Conservation (phyloP, 2,888 invertebrate species). For the Oeneis ivallda region DNA sequence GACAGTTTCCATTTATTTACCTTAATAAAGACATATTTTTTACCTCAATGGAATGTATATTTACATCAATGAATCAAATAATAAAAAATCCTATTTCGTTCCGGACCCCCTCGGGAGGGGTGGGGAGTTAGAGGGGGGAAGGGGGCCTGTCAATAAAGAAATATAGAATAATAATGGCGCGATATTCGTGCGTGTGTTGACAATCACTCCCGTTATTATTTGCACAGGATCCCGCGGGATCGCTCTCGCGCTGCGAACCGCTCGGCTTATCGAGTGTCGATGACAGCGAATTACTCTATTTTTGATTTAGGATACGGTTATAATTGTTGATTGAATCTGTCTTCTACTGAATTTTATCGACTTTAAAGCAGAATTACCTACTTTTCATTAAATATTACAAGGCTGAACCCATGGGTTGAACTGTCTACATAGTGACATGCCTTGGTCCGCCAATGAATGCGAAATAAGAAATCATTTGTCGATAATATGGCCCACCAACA, state of each 20-base stretch:
- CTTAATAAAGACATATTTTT: slow-evolving; percentile 18
- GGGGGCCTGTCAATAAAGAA: slow-evolving; percentile 45
- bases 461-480: too few species aligned
- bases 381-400: too few species aligned
- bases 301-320: too few species aligned
- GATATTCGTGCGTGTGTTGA: slow-evolving; percentile 71
- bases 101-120: slow-evolving; percentile 31
- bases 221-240: slow-evolving; percentile 62
- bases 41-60: slow-evolving; percentile 25
- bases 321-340: too few species aligned
- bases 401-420: too few species aligned
- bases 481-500: too few species aligned
- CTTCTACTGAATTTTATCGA: too few species aligned
- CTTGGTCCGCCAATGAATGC: too few species aligned
- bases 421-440: too few species aligned
- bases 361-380: too few species aligned
- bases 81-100: slow-evolving; percentile 31
- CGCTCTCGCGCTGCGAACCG: slow-evolving; percentile 24
- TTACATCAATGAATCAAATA: slow-evolving; percentile 36
- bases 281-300: slow-evolving; percentile 1
- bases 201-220: slow-evolving; percentile 78
- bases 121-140: slow-evolving; percentile 32
- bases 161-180: slow-evolving; percentile 62
- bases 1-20: slow-evolving; percentile 1
- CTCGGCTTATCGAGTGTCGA: slow-evolving; percentile 35